These are phyloP conservation scores for Platysteira castanea DNA, from an alignment of 2,113 vertebrate species.

Conservation along the genomic window DNA sequence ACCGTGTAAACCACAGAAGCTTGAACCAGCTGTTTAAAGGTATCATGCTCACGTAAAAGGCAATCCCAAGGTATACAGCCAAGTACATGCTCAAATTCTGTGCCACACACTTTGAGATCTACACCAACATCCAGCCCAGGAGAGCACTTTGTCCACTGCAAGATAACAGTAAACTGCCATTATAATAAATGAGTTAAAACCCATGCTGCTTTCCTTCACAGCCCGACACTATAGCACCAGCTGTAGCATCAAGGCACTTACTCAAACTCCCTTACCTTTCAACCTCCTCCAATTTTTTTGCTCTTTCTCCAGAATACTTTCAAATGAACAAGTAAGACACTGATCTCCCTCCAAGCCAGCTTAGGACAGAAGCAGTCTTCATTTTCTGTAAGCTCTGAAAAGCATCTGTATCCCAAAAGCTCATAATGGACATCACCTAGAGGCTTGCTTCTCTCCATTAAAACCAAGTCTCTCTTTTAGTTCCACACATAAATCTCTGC, in stretches of 20 bases:
- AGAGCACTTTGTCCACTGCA: neutral
- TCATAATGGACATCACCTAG: neutral
- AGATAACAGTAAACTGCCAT: neutral
- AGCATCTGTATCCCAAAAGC: neutral
- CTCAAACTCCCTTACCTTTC: neutral
- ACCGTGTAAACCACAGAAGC: neutral
- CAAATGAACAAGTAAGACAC: neutral
- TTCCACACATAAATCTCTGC: neutral
- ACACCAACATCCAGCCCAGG: neutral
- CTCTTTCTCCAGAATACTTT: neutral
- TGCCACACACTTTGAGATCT: neutral
- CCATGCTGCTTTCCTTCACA: neutral
- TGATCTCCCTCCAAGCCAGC: neutral
- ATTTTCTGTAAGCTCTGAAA: neutral
- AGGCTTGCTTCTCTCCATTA: neutral
- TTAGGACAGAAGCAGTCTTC: neutral
- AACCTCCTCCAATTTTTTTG: neutral
- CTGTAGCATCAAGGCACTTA: neutral
- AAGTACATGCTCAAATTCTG: neutral
- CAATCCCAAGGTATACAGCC: neutral
- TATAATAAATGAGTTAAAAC: neutral
- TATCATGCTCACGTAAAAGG: fast-evolving
- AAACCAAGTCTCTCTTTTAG: neutral
- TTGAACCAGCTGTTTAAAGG: neutral
- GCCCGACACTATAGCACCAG: neutral